A percentile compares a stretch with the other conserved stretches of the same genome.
phyloP scores from a whole-genome alignment of 2,797 vertebrate genomes.

The Pseudotriccus pelzelni region DNA sequence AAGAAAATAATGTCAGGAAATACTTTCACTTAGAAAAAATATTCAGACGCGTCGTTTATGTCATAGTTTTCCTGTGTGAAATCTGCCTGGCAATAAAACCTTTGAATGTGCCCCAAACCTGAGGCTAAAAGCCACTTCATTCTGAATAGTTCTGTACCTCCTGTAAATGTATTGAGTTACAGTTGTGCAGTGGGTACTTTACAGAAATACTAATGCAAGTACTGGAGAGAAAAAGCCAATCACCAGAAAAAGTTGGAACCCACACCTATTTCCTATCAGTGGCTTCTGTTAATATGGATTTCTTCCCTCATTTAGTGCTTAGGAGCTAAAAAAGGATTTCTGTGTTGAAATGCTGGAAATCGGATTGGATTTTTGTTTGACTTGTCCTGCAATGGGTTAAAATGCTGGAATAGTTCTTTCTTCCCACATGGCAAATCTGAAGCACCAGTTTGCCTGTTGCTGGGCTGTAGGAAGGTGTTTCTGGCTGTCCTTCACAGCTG shows the following conservation, averaged over 20 bases:
- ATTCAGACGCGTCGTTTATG: neutral
- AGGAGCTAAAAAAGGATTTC: neutral
- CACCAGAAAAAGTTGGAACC: neutral
- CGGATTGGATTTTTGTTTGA: neutral
- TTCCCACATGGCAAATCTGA: neutral
- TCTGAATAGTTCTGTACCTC: neutral
- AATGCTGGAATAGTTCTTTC: neutral
- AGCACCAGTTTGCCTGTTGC: neutral
- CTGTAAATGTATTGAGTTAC: neutral
- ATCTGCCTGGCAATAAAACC: neutral
- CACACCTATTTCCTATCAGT: neutral
- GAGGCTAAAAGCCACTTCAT: neutral
- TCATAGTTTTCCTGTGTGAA: conserved; percentile 29
- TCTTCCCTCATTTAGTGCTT: neutral
- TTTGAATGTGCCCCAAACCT: neutral
- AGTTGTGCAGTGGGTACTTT: neutral
- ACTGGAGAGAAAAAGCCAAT: neutral
- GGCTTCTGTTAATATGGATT: neutral
- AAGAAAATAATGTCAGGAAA: conserved; percentile 59
- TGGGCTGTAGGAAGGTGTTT: neutral
- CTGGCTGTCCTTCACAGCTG: neutral
- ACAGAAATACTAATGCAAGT: neutral
- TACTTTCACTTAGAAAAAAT: conserved; percentile 35
- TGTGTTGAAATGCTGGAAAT: neutral
- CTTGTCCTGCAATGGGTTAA: neutral